phyloP scores from a whole-genome alignment of 2,888 invertebrate genomes.

The Erpobdella octoculata region DNA sequence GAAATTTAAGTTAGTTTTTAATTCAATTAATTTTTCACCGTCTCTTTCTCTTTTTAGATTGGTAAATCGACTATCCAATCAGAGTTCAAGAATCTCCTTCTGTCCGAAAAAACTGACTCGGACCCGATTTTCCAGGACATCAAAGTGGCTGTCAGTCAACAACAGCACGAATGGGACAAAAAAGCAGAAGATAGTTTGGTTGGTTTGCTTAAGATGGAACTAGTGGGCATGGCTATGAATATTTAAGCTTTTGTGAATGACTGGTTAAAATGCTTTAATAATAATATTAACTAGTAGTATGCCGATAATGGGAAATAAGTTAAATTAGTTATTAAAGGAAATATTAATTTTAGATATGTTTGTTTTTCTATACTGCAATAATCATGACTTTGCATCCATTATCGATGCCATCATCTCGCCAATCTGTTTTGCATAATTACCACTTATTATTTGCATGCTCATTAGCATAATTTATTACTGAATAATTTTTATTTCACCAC shows the following conservation, averaged over 20 bases:
- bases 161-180: conserved; percentile 85
- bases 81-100: conserved; percentile 59
- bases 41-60: conserved; percentile 53
- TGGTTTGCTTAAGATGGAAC: conserved; percentile 34
- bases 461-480: no score
- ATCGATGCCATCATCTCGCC: not conserved
- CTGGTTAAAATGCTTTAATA: not conserved
- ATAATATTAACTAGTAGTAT: not conserved
- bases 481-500: no score
- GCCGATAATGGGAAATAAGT: no score
- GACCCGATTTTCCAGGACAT: conserved; percentile 80
- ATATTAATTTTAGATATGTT: no score
- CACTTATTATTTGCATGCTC: not conserved
- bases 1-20: not conserved
- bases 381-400: not conserved
- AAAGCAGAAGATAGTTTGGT: conserved; percentile 64
- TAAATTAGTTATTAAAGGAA: no score
- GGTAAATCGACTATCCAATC: conserved; percentile 73
- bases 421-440: not conserved
- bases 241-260: not conserved
- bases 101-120: conserved; percentile 53
- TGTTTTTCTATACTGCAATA: no score
- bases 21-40: not conserved
- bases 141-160: conserved; percentile 76
- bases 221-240: not conserved